Conservation (phyloP, 2,113 vertebrate genomes). For the Abramis brama region DNA sequence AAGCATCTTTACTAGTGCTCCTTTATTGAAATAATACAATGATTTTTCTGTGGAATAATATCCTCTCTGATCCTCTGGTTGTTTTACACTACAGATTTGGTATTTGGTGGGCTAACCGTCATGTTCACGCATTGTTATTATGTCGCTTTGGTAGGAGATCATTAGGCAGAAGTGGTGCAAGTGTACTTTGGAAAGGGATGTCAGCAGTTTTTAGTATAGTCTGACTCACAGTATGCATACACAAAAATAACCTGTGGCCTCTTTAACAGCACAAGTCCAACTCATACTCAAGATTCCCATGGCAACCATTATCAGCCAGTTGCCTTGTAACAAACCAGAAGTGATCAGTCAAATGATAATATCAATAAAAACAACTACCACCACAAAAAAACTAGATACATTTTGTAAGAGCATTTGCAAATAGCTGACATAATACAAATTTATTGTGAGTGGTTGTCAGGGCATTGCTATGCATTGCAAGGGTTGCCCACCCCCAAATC, state of each 20-base stretch:
- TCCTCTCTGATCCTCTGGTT: not conserved
- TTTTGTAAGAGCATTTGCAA: not conserved
- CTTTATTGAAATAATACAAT: not conserved
- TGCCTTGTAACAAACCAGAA: conserved; percentile 44
- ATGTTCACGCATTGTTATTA: not conserved
- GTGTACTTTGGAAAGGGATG: conserved; percentile 4
- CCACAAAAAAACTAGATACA: not conserved
- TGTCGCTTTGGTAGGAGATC: conserved; percentile 12
- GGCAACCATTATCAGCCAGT: conserved; percentile 48
- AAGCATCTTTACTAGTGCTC: not conserved
- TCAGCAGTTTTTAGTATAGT: conserved; percentile 35
- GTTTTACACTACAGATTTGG: conserved; percentile 28
- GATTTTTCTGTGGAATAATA: conserved; percentile 1
- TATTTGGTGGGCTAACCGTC: not conserved
- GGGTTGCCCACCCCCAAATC: not conserved
- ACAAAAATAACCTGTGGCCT: conserved; percentile 43
- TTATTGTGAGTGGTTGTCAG: not conserved
- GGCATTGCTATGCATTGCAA: not conserved
- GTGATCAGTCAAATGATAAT: not conserved
- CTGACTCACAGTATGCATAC: conserved; percentile 36
- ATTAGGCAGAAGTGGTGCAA: conserved; percentile 35
- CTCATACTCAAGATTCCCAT: conserved; percentile 56
- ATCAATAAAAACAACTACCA: not conserved
- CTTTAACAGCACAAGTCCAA: conserved; percentile 40
- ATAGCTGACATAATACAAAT: not conserved